phyloP scores from a whole-genome alignment of 2,888 invertebrate species.

The Limnephilus rhombicus region DNA sequence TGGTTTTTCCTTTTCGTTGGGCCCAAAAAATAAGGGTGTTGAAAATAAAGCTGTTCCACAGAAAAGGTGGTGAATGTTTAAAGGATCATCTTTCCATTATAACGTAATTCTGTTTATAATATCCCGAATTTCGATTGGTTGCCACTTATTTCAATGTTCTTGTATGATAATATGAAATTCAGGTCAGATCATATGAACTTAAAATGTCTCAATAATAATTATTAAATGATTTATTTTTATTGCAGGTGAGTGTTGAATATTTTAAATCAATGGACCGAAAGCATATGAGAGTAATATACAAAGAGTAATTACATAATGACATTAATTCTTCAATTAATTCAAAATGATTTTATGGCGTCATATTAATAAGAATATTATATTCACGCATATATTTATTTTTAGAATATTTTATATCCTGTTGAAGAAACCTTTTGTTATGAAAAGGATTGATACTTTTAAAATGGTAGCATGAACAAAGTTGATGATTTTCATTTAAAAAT shows the following conservation, averaged over 20 bases:
- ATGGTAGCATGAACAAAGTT: too few species aligned
- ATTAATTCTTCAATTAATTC: too few species aligned
- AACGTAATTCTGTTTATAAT: background rate
- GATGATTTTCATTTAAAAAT: too few species aligned
- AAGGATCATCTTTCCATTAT: background rate
- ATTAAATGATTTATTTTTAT: background rate
- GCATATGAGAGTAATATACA: background rate
- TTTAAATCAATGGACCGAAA: background rate
- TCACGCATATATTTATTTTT: too few species aligned
- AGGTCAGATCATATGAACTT: background rate
- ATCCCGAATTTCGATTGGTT: background rate
- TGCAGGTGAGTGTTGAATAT: background rate
- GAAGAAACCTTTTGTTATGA: too few species aligned
- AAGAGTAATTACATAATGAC: too few species aligned
- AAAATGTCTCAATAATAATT: background rate
- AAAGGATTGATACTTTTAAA: too few species aligned
- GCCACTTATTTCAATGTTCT: background rate
- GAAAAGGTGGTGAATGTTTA: background rate
- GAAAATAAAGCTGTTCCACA: background rate
- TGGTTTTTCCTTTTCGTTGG: slow-evolving; percentile 9
- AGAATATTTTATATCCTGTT: too few species aligned
- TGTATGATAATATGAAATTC: background rate
- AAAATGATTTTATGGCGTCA: too few species aligned
- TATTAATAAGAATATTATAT: too few species aligned
- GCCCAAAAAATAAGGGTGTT: background rate